Evolutionary conservation across 1,140 invertebrate genomes (phyloP), one percentile per base, ranked within the genome.

Genomic region (Aporrectodea caliginosa): DNA sequence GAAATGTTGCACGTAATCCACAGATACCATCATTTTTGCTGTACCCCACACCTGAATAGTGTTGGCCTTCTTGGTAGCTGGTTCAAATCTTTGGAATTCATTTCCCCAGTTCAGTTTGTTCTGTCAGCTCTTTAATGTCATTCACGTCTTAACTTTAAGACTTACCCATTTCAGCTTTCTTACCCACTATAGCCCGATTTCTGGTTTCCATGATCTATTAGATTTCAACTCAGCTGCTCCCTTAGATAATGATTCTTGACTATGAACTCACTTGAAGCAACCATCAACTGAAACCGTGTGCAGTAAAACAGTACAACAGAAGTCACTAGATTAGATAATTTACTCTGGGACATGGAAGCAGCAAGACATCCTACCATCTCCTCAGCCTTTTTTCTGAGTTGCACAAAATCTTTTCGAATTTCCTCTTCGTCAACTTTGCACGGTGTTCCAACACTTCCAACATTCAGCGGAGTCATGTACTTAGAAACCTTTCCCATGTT

Each of bases 401-500:
- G 31, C 68, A 84, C 79, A 80, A 88, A 88, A 76, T 88, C 87
- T 30, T 69, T 75, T 31, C 69, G 32, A 22, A 80, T 80, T 35
- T 78, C 69, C 35, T 75, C 82, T 72, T 75, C 79, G 22, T 82
- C 73, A 0, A 33, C 58, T 22, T 84, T 78, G 6, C 27, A 70
- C 16, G 80, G 74, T 74, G 73, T 12, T 74, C 29, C 79, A n/a
- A 88, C 69, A 32, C 77, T 74, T 12, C 87, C 87, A 0, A 86
- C 69, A 79, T 85, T 84, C 1, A 88, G 79, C n/a, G 86, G 82
- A 43, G 84, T 85, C 30, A 88, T 81, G 81, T 84, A 88, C 70
- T 87, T 88, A 68, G 82, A 82, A 2, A 87, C 84, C 27, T 80
- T 35, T 16, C 76, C 70, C 29, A 85, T 69, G 75, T 87, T 82